Evolutionary conservation across 2,888 invertebrate genomes (phyloP).

Genomic region (Eremobia ochroleuca): DNA sequence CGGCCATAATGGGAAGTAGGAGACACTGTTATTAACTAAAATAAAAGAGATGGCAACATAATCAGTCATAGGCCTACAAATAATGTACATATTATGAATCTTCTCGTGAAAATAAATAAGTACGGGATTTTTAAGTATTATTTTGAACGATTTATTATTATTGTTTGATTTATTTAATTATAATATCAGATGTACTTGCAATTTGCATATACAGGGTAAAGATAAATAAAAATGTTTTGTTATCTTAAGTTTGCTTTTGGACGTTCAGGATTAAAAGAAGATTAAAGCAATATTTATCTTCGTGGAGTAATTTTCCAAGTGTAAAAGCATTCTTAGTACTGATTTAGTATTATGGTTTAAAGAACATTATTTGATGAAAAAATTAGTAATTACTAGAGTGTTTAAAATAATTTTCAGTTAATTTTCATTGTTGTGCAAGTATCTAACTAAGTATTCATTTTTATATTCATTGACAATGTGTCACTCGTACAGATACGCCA

Average conservation of each 20-base stretch:
- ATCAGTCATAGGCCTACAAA: conserved; percentile 4
- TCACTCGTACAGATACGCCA: background rate
- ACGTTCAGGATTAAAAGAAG: background rate
- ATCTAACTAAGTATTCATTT: background rate
- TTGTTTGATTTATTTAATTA: conserved; percentile 22
- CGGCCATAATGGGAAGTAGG: background rate
- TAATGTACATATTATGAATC: conserved; percentile 22
- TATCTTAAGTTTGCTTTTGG: conserved; percentile 20
- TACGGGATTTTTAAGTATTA: conserved; percentile 27
- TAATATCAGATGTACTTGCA: conserved; percentile 33
- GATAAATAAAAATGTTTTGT: conserved; percentile 18
- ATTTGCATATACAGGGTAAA: conserved; percentile 49
- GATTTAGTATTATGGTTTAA: conserved; percentile 27
- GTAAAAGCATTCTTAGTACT: conserved; percentile 28
- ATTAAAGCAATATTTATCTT: background rate
- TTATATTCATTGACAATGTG: conserved; percentile 1
- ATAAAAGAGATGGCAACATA: conserved; percentile 8
- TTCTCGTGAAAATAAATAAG: conserved; percentile 5
- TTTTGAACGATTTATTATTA: conserved; percentile 27
- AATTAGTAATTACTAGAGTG: conserved; percentile 36
- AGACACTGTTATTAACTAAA: conserved; percentile 10
- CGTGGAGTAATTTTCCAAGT: background rate
- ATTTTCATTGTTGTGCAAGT: background rate
- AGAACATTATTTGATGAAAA: conserved; percentile 37
- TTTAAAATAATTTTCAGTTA: background rate